Conservation (phyloP, 1,140 invertebrate species). For the Laupala kohalensis region DNA sequence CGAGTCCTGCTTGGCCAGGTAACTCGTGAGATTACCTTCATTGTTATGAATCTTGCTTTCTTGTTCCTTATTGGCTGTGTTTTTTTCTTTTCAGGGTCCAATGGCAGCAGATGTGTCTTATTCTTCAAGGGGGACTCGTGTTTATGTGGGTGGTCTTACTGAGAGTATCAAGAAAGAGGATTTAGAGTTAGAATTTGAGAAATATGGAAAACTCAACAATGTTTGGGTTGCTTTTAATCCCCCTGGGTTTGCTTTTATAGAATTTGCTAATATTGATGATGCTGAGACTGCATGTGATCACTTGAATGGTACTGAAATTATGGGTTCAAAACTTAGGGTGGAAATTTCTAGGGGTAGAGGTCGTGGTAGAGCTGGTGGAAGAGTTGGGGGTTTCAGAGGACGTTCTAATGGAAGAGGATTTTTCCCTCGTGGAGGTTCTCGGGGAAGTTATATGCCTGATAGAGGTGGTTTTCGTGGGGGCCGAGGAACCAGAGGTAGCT, state of each 20-base stretch:
- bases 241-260: slow-evolving; percentile 95
- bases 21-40: too few species aligned
- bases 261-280: slow-evolving; percentile 90
- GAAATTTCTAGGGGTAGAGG: slow-evolving; percentile 65
- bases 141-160: slow-evolving; percentile 72
- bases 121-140: slow-evolving; percentile 44
- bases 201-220: slow-evolving; percentile 81
- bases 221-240: slow-evolving; percentile 94
- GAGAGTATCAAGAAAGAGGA: slow-evolving; percentile 79
- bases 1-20: too few species aligned
- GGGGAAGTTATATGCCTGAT: slow-evolving; percentile 29
- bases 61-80: too few species aligned
- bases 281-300: slow-evolving; percentile 85
- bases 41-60: too few species aligned
- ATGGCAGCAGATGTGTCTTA: background rate
- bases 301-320: slow-evolving; percentile 73
- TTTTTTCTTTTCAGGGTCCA: background rate
- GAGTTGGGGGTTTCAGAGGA: slow-evolving; percentile 20
- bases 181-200: slow-evolving; percentile 68
- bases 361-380: slow-evolving; percentile 34
- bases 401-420: slow-evolving; percentile 32
- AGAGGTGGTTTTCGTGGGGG: slow-evolving; percentile 31
- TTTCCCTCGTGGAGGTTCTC: slow-evolving; percentile 24
- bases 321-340: slow-evolving; percentile 67
- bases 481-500: slow-evolving; percentile 27